Conservation (phyloP, 1,140 invertebrate genomes). For the Colletes gigas region DNA sequence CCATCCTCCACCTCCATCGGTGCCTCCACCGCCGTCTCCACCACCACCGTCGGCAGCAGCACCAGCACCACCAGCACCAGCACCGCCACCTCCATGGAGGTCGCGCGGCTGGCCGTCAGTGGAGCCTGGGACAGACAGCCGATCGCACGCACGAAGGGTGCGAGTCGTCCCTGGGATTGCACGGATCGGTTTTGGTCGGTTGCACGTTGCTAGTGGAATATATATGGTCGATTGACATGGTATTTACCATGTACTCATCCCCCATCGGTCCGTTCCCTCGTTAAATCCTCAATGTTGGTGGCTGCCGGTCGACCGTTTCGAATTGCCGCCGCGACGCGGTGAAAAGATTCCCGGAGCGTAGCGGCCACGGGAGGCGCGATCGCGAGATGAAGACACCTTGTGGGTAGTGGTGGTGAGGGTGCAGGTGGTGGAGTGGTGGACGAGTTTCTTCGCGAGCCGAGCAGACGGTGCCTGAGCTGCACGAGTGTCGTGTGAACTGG, state of each 20-base stretch:
- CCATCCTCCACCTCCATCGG: slow-evolving; percentile 64
- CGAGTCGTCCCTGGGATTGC: slow-evolving; percentile 55
- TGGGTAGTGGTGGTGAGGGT: slow-evolving; percentile 38
- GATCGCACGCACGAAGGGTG: slow-evolving; percentile 61
- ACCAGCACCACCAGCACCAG: slow-evolving; percentile 44
- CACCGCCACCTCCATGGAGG: slow-evolving; percentile 67
- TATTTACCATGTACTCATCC: too few species aligned
- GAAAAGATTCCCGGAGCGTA: neutral
- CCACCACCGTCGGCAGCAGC: slow-evolving; percentile 18
- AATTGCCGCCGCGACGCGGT: neutral
- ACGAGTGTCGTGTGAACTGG: slow-evolving; percentile 25
- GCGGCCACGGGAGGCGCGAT: neutral
- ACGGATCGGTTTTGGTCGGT: slow-evolving; percentile 45
- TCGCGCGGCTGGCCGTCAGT: slow-evolving; percentile 68
- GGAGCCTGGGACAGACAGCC: slow-evolving; percentile 73
- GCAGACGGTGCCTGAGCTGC: neutral
- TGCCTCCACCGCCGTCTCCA: slow-evolving; percentile 45
- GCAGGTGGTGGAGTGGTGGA: slow-evolving; percentile 46
- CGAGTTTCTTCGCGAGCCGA: slow-evolving; percentile 45
- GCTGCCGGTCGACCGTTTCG: neutral
- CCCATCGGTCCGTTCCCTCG: neutral
- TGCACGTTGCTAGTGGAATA: neutral
- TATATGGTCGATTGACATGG: neutral
- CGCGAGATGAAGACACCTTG: slow-evolving; percentile 30
- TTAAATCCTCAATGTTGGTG: too few species aligned